These are phyloP conservation scores for Belonocnema kinseyi DNA, from an alignment of 1,140 invertebrate genomes.

Conservation along the genomic window DNA sequence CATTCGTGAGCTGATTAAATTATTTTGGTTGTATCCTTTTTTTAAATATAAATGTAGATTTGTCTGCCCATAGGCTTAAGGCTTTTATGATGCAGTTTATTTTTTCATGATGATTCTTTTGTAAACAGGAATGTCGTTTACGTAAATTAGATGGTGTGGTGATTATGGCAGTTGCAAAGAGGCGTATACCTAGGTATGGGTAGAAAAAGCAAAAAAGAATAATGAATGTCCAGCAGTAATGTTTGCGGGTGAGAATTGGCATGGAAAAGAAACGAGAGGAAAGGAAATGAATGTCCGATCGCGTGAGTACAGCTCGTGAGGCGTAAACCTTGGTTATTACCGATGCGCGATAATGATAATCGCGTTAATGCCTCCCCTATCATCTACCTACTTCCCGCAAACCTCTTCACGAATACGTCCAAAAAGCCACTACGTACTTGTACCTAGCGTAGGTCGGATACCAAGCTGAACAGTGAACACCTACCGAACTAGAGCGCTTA, in stretches of 20 bases:
- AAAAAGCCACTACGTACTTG: too few species aligned
- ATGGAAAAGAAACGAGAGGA: constrained; percentile 26
- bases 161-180: not conserved
- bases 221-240: not conserved
- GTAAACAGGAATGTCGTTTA: too few species aligned
- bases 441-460: too few species aligned
- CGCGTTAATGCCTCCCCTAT: constrained; percentile 20
- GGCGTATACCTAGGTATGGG: not conserved
- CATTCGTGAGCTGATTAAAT: too few species aligned
- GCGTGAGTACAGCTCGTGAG: constrained; percentile 39
- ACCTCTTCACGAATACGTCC: too few species aligned
- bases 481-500: not conserved
- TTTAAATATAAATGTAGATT: too few species aligned
- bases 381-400: constrained; percentile 6
- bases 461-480: too few species aligned
- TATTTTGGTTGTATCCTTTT: too few species aligned
- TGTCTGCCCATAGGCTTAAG: too few species aligned
- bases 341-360: constrained; percentile 28
- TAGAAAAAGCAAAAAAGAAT: not conserved
- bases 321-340: constrained; percentile 13
- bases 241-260: constrained; percentile 25
- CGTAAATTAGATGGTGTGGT: too few species aligned
- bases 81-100: too few species aligned
- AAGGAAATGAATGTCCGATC: constrained; percentile 39
- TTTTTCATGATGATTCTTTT: too few species aligned